phyloP scores from a whole-genome alignment of 2,113 vertebrate species.

The Zosterops borbonicus region DNA sequence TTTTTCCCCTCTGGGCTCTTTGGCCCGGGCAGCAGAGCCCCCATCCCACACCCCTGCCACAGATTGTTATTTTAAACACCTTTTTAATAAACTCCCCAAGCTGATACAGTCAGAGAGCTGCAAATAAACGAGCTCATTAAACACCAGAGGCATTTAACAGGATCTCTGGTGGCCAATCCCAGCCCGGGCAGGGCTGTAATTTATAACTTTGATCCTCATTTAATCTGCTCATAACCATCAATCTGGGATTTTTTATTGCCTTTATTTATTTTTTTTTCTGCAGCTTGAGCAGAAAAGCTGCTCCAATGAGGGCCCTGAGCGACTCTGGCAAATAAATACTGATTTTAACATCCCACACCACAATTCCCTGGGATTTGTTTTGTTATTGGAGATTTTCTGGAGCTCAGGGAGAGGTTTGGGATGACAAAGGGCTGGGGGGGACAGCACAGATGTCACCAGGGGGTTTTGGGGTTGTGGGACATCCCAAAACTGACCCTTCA shows the following conservation, averaged over 20 bases:
- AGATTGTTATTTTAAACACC: conserved; percentile 61
- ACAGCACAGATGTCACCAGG: not conserved
- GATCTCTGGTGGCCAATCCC: conserved; percentile 79
- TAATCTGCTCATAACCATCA: conserved; percentile 78
- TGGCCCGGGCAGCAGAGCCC: not conserved
- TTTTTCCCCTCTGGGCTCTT: too few species aligned
- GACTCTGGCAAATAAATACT: conserved; percentile 64
- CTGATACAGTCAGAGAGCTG: not conserved
- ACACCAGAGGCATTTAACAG: conserved; percentile 64
- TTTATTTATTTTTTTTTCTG: conserved; percentile 41
- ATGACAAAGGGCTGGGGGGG: not conserved
- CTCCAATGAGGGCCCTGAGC: conserved; percentile 62
- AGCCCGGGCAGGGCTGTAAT: conserved; percentile 65
- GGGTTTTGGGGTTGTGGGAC: not conserved
- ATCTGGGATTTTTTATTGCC: conserved; percentile 74
- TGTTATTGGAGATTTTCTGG: conserved; percentile 2
- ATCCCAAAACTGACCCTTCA: conserved; percentile 36
- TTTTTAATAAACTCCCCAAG: conserved; percentile 46
- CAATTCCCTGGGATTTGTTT: conserved; percentile 2
- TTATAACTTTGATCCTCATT: conserved; percentile 68
- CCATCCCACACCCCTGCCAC: fast-evolving
- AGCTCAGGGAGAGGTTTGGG: not conserved
- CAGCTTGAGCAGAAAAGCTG: conserved; percentile 72
- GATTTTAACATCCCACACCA: conserved; percentile 1
- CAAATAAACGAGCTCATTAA: conserved; percentile 69